Base-by-base conservation (phyloP, 2,797 vertebrate species). In the Neosilurus mollespiculum region DNA sequence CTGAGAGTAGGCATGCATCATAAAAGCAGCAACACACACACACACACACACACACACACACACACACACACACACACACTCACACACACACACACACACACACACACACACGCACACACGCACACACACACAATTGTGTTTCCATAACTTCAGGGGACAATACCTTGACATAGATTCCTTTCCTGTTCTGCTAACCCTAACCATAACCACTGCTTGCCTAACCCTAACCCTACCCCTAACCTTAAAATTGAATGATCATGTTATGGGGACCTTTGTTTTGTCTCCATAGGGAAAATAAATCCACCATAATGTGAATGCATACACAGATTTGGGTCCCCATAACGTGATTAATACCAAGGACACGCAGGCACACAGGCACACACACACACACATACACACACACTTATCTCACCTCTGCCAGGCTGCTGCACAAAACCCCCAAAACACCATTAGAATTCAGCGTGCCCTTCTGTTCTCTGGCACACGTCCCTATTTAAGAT, bases 401-500 rank as follows among this genome's bases (percentile, higher is more conserved):
- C 59, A 83, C 83, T 67, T 80, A 85, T 85, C 81, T 85, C 75
- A 81, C 82, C 80, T 84, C 56, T 77, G 59, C 79, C 83, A 87
- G 82, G 81, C 53, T 83, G 79, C 76, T 82, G 64, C 62, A 83
- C 54, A 54, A 76, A 75, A 69, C 62, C 69, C 30, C 64, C 78
- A 77, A 84, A 83, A 76, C 72, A 81, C 80, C 67, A 87, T 90
- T 88, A 88, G 26, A 77, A 88, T 85, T 88, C 87, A 82, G 80
- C 9, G 7, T 87, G 80, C 84, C 87, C 78, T 84, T 80, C 72
- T 37, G 66, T 73, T 26, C 78, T 72, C 81, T 89, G 86, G 86
- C 87, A 83, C 43, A 70, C 20, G n/a, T 83, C 80, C 87, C 70
- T 66, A 62, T 34, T 76, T 82, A 77, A 90, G 85, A 90, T 88